These are phyloP conservation scores for Crotalus horridus DNA, from an alignment of 2,113 vertebrate genomes.

Conservation along the genomic window DNA sequence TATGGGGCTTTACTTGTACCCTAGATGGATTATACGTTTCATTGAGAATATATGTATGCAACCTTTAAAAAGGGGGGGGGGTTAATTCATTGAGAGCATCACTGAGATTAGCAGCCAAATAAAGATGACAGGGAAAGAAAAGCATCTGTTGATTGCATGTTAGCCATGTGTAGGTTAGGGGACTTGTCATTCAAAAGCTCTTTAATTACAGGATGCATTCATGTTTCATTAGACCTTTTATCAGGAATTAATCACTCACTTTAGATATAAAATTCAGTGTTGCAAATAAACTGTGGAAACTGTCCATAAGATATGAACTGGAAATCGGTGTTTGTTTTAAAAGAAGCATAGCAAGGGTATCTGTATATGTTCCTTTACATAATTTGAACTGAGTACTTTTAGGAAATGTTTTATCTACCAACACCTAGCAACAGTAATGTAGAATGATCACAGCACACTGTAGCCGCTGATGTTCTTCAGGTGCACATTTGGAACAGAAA, in stretches of 20 bases:
- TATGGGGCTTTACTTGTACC: slow-evolving; percentile 64
- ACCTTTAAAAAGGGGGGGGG: slow-evolving; percentile 49
- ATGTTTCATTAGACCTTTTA: slow-evolving; percentile 85
- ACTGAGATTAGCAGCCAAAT: slow-evolving; percentile 61
- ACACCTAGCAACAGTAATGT: slow-evolving; percentile 28
- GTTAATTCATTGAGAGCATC: slow-evolving; percentile 40
- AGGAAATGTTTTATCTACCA: background rate
- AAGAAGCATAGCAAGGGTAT: slow-evolving; percentile 21
- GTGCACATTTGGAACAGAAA: slow-evolving; percentile 77
- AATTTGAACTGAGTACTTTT: slow-evolving; percentile 30
- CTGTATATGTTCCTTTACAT: background rate
- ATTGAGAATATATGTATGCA: slow-evolving; percentile 70
- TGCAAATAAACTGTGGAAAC: slow-evolving; percentile 71
- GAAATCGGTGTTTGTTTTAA: slow-evolving; percentile 38
- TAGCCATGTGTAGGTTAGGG: slow-evolving; percentile 36
- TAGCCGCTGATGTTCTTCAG: slow-evolving; percentile 65
- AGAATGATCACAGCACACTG: slow-evolving; percentile 17
- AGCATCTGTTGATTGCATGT: slow-evolving; percentile 12
- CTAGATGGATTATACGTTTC: slow-evolving; percentile 68
- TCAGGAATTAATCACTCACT: slow-evolving; percentile 86
- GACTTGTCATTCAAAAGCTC: slow-evolving; percentile 59
- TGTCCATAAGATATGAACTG: slow-evolving; percentile 57
- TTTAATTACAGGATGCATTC: slow-evolving; percentile 83
- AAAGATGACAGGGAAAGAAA: slow-evolving; percentile 41
- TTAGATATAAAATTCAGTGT: slow-evolving; percentile 83